Evolutionary conservation across 2,113 vertebrate genomes (phyloP).

Genomic region (Aplodontia rufa): DNA sequence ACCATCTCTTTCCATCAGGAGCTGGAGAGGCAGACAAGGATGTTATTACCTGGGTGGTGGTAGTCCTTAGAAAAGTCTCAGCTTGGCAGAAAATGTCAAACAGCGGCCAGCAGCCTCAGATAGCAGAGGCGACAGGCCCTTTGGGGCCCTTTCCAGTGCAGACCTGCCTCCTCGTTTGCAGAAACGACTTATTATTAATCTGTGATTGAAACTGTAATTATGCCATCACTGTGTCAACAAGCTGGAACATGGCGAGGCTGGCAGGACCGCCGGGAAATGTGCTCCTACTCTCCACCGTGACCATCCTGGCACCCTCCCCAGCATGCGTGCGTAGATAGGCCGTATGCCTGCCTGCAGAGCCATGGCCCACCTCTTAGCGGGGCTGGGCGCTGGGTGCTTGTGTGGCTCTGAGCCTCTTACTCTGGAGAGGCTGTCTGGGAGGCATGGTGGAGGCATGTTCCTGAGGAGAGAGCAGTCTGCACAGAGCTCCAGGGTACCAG

Average conservation of each 20-base stretch:
- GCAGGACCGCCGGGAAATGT: slow-evolving; percentile 51
- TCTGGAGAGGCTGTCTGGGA: not conserved
- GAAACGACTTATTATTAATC: slow-evolving; percentile 83
- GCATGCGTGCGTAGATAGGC: rapidly evolving
- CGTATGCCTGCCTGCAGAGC: not conserved
- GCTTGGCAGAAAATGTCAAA: slow-evolving; percentile 79
- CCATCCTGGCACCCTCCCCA: not conserved
- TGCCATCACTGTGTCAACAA: slow-evolving; percentile 79
- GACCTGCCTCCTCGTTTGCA: slow-evolving; percentile 78
- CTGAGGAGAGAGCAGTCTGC: not conserved
- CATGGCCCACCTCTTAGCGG: not conserved
- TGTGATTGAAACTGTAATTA: slow-evolving; percentile 84
- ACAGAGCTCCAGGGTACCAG: not conserved
- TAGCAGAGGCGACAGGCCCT: slow-evolving; percentile 71
- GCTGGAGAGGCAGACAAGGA: not conserved
- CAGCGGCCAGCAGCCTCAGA: slow-evolving; percentile 71
- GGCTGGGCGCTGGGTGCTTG: rapidly evolving
- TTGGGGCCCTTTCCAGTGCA: slow-evolving; percentile 81
- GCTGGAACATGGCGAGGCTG: slow-evolving; percentile 59
- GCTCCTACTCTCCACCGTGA: slow-evolving; percentile 18
- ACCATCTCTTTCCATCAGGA: not conserved
- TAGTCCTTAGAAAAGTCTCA: slow-evolving; percentile 52
- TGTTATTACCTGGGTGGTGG: slow-evolving; percentile 55
- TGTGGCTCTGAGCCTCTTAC: not conserved
- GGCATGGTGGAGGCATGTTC: not conserved